These are phyloP conservation scores for Pseudorhiza aurosa DNA, from an alignment of 30 jellyfish, hydroid and myxozoan genomes.

Conservation along the genomic window DNA sequence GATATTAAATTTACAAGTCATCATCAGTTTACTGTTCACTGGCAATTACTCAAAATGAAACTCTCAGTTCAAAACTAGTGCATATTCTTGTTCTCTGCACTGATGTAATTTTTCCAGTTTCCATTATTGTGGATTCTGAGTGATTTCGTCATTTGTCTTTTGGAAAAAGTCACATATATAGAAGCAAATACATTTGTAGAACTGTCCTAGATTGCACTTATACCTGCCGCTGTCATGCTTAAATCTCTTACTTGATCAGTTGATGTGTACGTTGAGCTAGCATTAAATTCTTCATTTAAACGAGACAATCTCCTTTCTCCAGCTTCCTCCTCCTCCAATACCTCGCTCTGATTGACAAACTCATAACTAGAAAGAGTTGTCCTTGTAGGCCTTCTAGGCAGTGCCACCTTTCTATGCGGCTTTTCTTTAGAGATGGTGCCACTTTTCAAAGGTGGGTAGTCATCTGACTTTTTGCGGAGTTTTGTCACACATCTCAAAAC, in stretches of 20 bases:
- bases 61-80: too few relatives aligned
- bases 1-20: too few relatives aligned
- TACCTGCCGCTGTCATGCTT: slow-evolving; percentile 87
- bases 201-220: slow-evolving; percentile 93
- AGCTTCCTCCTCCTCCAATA: slow-evolving; percentile 35
- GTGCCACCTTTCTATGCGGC: neutral
- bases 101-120: too few relatives aligned
- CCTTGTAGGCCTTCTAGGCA: slow-evolving; percentile 36
- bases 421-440: neutral
- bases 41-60: too few relatives aligned
- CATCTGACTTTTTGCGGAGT: neutral
- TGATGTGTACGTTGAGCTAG: slow-evolving; percentile 30
- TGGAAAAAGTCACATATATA: too few relatives aligned
- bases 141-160: too few relatives aligned
- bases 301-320: neutral
- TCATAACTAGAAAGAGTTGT: slow-evolving; percentile 56
- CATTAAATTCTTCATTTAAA: slow-evolving; percentile 45
- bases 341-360: slow-evolving; percentile 15
- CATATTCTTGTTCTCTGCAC: too few relatives aligned
- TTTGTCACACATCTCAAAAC: slow-evolving; percentile 55
- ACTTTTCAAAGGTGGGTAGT: neutral
- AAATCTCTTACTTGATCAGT: slow-evolving; percentile 74
- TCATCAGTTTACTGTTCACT: too few relatives aligned
- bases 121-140: too few relatives aligned
- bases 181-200: too few relatives aligned